Conservation (phyloP, 1,140 invertebrate genomes). For the Leptinotarsa defecta region DNA sequence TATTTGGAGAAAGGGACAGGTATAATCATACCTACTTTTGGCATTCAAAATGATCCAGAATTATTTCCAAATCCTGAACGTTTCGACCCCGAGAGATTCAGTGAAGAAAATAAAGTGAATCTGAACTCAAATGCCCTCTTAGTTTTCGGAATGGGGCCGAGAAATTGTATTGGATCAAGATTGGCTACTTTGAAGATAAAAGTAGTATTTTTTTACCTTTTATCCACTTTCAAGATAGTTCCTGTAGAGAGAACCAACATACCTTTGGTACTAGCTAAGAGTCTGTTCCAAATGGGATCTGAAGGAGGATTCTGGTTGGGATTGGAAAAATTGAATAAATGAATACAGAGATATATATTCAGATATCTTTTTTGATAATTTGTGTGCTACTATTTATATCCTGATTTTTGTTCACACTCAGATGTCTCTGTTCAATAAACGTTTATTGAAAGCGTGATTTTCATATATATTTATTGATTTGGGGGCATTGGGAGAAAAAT, state of each 20-base stretch:
- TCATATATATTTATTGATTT: no score
- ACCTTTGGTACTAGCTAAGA: not conserved
- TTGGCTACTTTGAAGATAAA: slow-evolving; percentile 67
- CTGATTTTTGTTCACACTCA: no score
- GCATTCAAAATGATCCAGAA: slow-evolving; percentile 60
- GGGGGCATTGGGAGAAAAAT: no score
- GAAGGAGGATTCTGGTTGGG: slow-evolving; percentile 8
- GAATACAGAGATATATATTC: no score
- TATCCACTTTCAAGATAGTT: slow-evolving; percentile 37
- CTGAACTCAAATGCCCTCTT: slow-evolving; percentile 37
- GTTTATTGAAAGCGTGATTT: no score
- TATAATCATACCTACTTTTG: slow-evolving; percentile 57
- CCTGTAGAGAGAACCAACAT: not conserved
- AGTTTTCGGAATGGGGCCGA: slow-evolving; percentile 59
- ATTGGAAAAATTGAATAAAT: not conserved
- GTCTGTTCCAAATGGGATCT: not conserved
- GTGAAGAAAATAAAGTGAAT: slow-evolving; percentile 46
- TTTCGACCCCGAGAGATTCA: slow-evolving; percentile 59
- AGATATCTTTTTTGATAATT: no score
- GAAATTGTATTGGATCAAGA: slow-evolving; percentile 52
- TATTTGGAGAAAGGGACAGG: slow-evolving; percentile 42
- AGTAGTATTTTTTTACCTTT: slow-evolving; percentile 56
- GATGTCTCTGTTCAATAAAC: no score
- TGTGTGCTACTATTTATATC: no score
- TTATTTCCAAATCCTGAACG: slow-evolving; percentile 60